A percentile compares a stretch with the other conserved stretches of the same genome.
These are phyloP conservation scores for Enteromius thamalakanensis DNA, from an alignment of 2,797 vertebrate genomes.

Conservation along the genomic window DNA sequence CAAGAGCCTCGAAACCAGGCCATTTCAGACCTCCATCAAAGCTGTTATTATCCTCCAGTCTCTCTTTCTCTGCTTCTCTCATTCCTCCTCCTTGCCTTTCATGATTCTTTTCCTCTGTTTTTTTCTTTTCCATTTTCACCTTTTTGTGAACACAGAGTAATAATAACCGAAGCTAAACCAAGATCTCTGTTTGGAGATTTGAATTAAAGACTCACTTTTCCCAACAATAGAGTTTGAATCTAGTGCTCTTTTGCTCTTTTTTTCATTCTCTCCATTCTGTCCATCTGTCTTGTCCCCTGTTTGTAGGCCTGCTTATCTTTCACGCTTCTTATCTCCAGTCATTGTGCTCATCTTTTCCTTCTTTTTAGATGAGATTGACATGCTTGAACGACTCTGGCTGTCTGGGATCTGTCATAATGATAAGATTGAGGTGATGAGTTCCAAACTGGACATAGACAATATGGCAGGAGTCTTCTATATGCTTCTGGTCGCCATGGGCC, in stretches of 20 bases:
- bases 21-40: slow-evolving; percentile 66
- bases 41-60: slow-evolving; percentile 51
- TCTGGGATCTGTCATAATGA: slow-evolving; percentile 73
- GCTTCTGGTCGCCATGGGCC: slow-evolving; percentile 80
- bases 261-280: slow-evolving; percentile 22
- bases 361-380: slow-evolving; percentile 75
- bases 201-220: slow-evolving; percentile 34
- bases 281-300: not conserved
- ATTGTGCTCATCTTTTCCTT: slow-evolving; percentile 7
- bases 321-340: slow-evolving; percentile 41
- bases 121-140: slow-evolving; percentile 42
- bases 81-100: slow-evolving; percentile 34
- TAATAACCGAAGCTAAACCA: slow-evolving; percentile 26
- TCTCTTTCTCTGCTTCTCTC: slow-evolving; percentile 32
- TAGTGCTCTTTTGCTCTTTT: not conserved
- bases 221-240: slow-evolving; percentile 37
- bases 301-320: slow-evolving; percentile 16
- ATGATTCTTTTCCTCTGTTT: slow-evolving; percentile 34
- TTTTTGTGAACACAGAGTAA: slow-evolving; percentile 39
- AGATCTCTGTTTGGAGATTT: slow-evolving; percentile 40
- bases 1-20: slow-evolving; percentile 49
- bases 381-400: slow-evolving; percentile 71
- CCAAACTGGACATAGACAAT: slow-evolving; percentile 84
- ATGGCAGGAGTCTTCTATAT: slow-evolving; percentile 84
- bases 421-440: slow-evolving; percentile 85